phyloP scores from a whole-genome alignment of 2,113 vertebrate species.

The Aix galericulata region DNA sequence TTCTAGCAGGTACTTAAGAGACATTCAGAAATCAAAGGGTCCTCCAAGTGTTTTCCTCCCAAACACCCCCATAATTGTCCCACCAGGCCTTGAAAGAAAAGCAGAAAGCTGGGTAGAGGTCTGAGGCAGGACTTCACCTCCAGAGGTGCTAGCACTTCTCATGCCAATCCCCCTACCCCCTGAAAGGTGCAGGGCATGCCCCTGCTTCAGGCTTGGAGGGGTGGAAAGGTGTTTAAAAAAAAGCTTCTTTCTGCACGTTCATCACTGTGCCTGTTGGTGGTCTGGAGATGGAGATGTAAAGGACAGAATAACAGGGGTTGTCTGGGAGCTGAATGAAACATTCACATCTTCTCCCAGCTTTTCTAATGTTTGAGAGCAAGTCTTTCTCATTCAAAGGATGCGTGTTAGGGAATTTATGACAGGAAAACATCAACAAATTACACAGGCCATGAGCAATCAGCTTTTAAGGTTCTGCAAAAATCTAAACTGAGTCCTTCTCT shows the following conservation, averaged over 20 bases:
- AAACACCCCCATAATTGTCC: neutral
- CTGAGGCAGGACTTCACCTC: neutral
- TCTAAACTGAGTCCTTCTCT: neutral
- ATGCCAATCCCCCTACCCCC: too few relatives aligned
- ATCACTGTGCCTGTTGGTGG: neutral
- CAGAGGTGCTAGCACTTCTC: neutral
- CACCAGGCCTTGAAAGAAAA: neutral
- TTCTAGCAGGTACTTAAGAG: neutral
- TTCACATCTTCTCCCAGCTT: neutral
- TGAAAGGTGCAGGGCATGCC: neutral
- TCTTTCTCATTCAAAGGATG: neutral
- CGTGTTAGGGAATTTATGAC: neutral
- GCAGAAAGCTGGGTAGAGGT: neutral
- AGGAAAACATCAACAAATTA: neutral
- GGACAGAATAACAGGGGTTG: neutral
- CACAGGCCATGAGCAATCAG: neutral
- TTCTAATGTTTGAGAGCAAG: neutral
- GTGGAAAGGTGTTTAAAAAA: neutral
- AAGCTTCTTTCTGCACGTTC: neutral
- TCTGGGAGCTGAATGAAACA: neutral
- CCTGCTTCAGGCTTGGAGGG: neutral
- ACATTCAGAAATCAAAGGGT: neutral
- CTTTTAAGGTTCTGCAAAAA: neutral
- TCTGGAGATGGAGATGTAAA: neutral
- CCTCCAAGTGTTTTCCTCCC: neutral